phyloP scores from a whole-genome alignment of 2,888 invertebrate species.

The Eupithecia abbreviata region DNA sequence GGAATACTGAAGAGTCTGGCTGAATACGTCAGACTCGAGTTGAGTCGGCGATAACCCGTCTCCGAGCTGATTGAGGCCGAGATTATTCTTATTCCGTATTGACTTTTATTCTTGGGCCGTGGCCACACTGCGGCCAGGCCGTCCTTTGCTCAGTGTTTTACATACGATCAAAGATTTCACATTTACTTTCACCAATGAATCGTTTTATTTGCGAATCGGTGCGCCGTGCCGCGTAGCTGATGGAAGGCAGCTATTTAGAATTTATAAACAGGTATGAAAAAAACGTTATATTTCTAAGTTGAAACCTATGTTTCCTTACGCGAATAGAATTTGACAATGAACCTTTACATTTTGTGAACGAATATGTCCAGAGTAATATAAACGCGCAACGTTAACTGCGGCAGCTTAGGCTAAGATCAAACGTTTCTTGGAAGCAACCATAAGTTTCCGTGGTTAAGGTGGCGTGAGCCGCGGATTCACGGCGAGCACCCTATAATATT shows the following conservation, averaged over 20 bases:
- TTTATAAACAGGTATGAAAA: not conserved
- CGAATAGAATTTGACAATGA: not conserved
- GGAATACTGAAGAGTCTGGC: not conserved
- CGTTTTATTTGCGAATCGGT: conserved; percentile 58
- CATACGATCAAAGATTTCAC: conserved; percentile 67
- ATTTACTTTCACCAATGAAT: conserved; percentile 68
- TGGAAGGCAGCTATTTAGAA: conserved; percentile 15
- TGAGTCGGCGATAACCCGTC: not conserved
- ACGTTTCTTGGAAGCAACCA: too few relatives aligned
- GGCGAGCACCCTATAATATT: not conserved
- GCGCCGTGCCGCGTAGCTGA: conserved; percentile 25
- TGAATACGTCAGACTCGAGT: not conserved
- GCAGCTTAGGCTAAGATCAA: too few relatives aligned
- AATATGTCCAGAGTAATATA: not conserved
- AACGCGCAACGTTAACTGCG: not conserved
- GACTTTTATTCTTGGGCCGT: not conserved
- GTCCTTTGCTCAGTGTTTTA: conserved; percentile 51
- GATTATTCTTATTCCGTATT: not conserved
- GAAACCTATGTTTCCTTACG: not conserved
- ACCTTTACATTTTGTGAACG: not conserved
- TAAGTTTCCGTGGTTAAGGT: not conserved
- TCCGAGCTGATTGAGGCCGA: conserved; percentile 37
- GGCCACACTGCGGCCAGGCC: not conserved
- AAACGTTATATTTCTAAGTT: not conserved
- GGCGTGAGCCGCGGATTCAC: not conserved